phyloP scores from a whole-genome alignment of 1,140 invertebrate species.

The Dysdera silvatica region DNA sequence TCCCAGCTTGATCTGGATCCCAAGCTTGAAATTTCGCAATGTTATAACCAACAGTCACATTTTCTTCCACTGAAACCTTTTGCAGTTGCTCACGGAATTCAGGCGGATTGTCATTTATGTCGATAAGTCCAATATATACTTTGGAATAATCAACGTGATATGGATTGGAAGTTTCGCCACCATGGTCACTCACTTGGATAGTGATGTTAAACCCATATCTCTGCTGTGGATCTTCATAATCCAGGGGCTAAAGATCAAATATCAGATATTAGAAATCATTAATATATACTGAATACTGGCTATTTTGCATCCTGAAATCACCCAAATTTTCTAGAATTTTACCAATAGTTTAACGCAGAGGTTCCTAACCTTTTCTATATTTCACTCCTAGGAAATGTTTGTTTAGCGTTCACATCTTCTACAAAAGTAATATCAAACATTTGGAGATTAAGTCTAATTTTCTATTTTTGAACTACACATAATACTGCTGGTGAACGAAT shows the following conservation, averaged over 20 bases:
- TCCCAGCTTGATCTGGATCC: conserved; percentile 72
- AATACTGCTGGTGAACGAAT: no score
- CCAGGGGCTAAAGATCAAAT: conserved; percentile 38
- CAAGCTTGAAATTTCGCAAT: conserved; percentile 87
- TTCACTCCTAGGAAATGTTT: no score
- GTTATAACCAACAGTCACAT: conserved; percentile 77
- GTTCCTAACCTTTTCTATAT: no score
- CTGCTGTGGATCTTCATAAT: conserved; percentile 44
- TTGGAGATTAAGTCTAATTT: no score
- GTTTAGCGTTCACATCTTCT: no score
- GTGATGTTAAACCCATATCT: conserved; percentile 44
- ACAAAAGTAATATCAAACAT: no score
- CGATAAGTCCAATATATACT: conserved; percentile 83
- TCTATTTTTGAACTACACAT: no score
- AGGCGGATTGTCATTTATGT: conserved; percentile 93
- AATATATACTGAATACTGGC: no score
- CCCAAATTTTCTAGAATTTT: no score
- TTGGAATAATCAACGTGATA: conserved; percentile 92
- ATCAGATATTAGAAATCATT: no score
- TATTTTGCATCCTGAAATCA: no score
- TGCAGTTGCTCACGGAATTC: conserved; percentile 86
- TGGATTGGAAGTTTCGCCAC: conserved; percentile 88
- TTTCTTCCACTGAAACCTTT: conserved; percentile 82
- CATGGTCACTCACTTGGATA: conserved; percentile 50
- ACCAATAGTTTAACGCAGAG: no score